Base-by-base conservation (phyloP, 1,140 invertebrate genomes). In the Bombus breviceps region DNA sequence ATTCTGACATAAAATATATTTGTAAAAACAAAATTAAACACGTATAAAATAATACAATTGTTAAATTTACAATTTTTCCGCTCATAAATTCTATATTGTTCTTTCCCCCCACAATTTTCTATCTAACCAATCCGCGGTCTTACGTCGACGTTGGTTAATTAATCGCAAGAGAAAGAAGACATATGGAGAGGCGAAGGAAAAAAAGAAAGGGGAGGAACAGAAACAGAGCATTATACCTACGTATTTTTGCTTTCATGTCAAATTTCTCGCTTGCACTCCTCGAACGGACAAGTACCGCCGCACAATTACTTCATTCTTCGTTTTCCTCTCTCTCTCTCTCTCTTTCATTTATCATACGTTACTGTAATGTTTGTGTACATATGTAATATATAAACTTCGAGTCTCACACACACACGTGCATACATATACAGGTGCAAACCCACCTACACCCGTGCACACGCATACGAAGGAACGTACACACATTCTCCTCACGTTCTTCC, bases 1-100 rank as follows among this genome's bases (percentile, higher is more conserved):
- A 57, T 92, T 92, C 64, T 83, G 92, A 94, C 95, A 94, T 94
- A 95, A 95, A 95, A 95, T 95, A 95, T 94, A 93, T 95, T 94
- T 95, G 93, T 94, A 94, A 94, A 93, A 94, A 94, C 94, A 94
- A 93, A 94, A 93, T 93, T 92, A 93, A 94, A 94, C 92, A 86
- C 90, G 89, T 93, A 92, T 93, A 93, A 93, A 93, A 94, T 92
- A 92, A 93, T 94, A 95, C 93, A 94, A 81, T 83, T 92, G 88
- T 86, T 91, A 91, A 88, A 93, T 92, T 92, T 92, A 92, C 92
- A 92, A 87, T 90, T 87, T 88, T 80, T 90, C 47, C n/a, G 18
- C 41, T 4, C 13, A 43, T 81, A 85, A 4, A 39, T 41, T 72
- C 22, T 73, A 76, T 41, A 18, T 15, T 15, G 22, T 10, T 41